Base-by-base conservation (phyloP, 2,888 invertebrate genomes). In the Apamea epomidion region DNA sequence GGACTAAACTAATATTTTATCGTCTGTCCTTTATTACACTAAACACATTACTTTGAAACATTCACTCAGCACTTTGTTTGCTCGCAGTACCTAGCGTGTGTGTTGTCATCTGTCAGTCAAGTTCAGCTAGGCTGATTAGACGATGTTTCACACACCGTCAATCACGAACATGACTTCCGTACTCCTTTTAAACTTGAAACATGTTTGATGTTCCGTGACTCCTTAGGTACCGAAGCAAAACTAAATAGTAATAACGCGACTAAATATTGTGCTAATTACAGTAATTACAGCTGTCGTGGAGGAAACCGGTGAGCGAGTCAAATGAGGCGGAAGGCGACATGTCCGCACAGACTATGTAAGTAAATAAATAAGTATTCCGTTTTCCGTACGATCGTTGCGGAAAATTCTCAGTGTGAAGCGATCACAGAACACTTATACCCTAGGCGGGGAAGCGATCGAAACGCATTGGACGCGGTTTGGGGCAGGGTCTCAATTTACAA, bases 271-370 rank as follows among this genome's bases (percentile, higher is more conserved):
- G 84, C 14, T 60, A 65, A 70, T 70, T 58, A 29, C 48, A 45
- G 51, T 71, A 67, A 85, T 62, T 71, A 54, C 21, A 45, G 51
- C 32, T 67, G 32, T 78, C 79, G 8, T 51, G 54, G 16, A 25
- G 48, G 16, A 51, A 72, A 68, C 51, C 14, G 71, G 29, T 71
- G 25, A 16, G 37, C 51, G 21, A 54, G 60, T 72, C n/a, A 60
- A 82, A 84, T 37, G 51, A 65, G 14, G 65, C n/a, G 83, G 83
- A 83, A 69, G 37, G 7, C 45, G n/a, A 25, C 18, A 62, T 45
- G 48, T 67, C 65, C 65, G 82, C 29, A 67, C 29, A 37, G 18
- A 8, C 18, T 25, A 6, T 37, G 25, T n/a, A 74, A 7, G 51
- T 78, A 76, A 37, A 25, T 25, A 62, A 21, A 45, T 18, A 76